phyloP scores from a whole-genome alignment of 2,797 vertebrate genomes.

The Anguilla obscura region DNA sequence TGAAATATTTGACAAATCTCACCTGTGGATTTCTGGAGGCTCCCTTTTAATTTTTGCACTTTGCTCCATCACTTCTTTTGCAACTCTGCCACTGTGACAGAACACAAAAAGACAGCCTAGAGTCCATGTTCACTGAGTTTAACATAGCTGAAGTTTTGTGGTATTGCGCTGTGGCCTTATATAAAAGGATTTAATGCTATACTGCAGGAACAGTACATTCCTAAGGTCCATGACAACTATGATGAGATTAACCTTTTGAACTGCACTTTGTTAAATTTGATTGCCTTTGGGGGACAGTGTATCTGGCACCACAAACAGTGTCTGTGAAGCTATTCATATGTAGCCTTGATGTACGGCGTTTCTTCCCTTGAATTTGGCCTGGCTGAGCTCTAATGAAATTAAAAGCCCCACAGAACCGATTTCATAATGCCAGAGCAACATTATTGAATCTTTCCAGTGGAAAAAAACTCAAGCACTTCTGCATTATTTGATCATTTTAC shows the following conservation, averaged over 20 bases:
- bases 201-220: conserved; percentile 43
- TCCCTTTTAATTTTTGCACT: conserved; percentile 98
- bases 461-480: background rate
- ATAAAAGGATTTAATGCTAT: conserved; percentile 35
- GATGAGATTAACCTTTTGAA: conserved; percentile 55
- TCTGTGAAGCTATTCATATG: background rate
- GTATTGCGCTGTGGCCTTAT: background rate
- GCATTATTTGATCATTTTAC: conserved; percentile 8
- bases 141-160: background rate
- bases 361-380: background rate
- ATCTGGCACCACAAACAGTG: background rate
- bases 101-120: conserved; percentile 38
- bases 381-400: background rate
- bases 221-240: conserved; percentile 51
- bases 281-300: conserved; percentile 36
- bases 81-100: conserved; percentile 78
- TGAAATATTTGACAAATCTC: conserved; percentile 36
- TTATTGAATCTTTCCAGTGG: background rate
- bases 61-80: conserved; percentile 98
- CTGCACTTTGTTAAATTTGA: conserved; percentile 55
- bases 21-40: conserved; percentile 97
- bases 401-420: background rate
- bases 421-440: background rate
- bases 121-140: conserved; percentile 41
- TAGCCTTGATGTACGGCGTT: background rate